These are phyloP conservation scores for Eulacestoma nigropectus DNA, from an alignment of 2,113 vertebrate species.

Conservation along the genomic window DNA sequence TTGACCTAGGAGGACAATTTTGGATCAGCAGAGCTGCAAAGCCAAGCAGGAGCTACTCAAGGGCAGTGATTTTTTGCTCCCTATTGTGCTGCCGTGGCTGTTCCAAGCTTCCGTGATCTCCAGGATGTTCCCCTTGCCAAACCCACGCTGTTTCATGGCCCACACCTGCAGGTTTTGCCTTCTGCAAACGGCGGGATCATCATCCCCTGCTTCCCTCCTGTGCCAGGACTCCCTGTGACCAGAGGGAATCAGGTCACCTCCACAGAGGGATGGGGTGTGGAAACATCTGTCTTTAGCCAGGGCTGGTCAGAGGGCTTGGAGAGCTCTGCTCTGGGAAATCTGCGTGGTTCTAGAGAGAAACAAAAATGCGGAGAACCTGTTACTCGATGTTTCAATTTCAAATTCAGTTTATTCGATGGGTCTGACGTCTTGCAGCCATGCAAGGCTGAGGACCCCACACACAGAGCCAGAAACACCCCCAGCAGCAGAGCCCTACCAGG, in stretches of 20 bases:
- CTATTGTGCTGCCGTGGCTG: neutral
- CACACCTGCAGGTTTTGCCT: neutral
- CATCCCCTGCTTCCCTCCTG: neutral
- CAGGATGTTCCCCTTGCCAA: neutral
- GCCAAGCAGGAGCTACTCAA: neutral
- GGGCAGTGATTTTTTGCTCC: neutral
- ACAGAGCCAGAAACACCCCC: neutral
- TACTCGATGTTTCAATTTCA: neutral
- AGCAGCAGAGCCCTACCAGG: neutral
- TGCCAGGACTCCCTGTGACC: neutral
- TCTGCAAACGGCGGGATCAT: neutral
- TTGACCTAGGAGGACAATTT: neutral
- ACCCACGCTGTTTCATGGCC: rapidly evolving
- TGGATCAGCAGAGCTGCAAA: neutral
- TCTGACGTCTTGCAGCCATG: neutral
- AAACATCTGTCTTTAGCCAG: neutral
- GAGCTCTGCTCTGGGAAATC: neutral
- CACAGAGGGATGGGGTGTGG: neutral
- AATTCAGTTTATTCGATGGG: neutral
- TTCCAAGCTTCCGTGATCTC: neutral
- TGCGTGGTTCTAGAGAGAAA: neutral
- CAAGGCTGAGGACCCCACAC: neutral
- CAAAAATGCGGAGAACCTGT: neutral
- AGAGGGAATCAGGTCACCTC: neutral
- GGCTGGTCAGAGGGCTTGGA: neutral